Evolutionary conservation across 2,113 vertebrate species (phyloP), one percentile per base, ranked within the genome.

Genomic region (Boleophthalmus pectinirostris): DNA sequence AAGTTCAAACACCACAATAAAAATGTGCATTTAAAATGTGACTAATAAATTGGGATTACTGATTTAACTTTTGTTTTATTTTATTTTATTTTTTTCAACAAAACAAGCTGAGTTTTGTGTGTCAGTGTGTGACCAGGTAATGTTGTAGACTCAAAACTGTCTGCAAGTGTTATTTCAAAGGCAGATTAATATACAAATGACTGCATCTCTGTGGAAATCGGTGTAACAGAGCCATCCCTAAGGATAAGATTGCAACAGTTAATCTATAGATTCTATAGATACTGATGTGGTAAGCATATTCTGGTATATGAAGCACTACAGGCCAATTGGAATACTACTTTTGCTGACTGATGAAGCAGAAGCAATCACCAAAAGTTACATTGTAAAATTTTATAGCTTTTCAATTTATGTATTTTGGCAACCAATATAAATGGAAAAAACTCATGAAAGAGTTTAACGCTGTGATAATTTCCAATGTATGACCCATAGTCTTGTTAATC

Each of bases 91-190:
- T 58, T n/a, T 6, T 18, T n/a, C 6, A 20, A 20, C 47, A 51
- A 69, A 47, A 15, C 1, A 35, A 49, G n/a, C 9, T 23, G 33
- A 24, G 18, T 57, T 13, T 47, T 16, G 0, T 18, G 70, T 47
- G 70, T 69, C 14, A 0, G 10, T 56, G 58, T 65, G n/a, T n/a
- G n/a, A 18, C 7, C 12, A 58, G 68, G 69, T 79, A n/a, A 66
- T 45, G 7, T 23, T 53, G 7, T 23, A 47, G 71, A 68, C 76
- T 11, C 11, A 79, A 51, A 23, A 10, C 0, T 64, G 45, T 35
- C 23, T 70, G 15, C 61, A 2, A 5, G n/a, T n/a, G 20, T 64
- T 63, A 43, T 64, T 43, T 43, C 61, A 38, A 43, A 64, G 20
- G 35, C 29, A 43, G 18, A 43, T 64, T 38, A 64, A 43, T 61